Evolutionary conservation across 2,888 invertebrate species (phyloP), one percentile per base, ranked within the genome.

Genomic region (Polymixis lichenea): DNA sequence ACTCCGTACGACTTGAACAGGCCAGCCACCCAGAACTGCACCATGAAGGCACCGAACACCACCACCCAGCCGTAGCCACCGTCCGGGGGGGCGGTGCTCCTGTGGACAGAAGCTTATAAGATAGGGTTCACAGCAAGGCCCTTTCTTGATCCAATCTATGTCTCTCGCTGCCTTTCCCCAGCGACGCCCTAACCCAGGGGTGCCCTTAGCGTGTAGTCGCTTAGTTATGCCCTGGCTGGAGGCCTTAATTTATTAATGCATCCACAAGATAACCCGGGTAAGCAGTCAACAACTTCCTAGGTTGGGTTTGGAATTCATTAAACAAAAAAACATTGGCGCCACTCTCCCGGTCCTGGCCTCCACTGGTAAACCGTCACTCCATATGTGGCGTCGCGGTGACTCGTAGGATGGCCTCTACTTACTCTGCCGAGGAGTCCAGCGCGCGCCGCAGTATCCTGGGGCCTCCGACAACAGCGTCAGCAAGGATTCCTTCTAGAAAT

Each of bases 1-100:
- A 98, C 98, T 0, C 98, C 98, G 90, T 98, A 98, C 0, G 98
- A 98, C 92, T 98, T 98, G 89, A 98, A 98, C 77, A 98, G 96
- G 0, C 98, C 98, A 0, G 98, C 98, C 55, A 98, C 98, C 97
- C 98, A 98, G 93, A 98, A 98, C 91, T 98, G 98, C 53, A 98
- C 98, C 91, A 98, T 97, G 91, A 98, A 98, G 0, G 98, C 98
- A 0, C 98, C 98, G 84, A 97, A 97, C 2, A 98, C 98, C 49
- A 98, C 97, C 89, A 98, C 97, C 98, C 98, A 98, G 43, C 98
- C 98, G 91, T 98, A 98, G 0, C 98, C 98, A 2, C 98, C 98
- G 88, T 98, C 98, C 0, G 98, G 97, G 0, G 98, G 95, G 0
- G 90, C 87, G 25, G 92, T 89, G 78, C 92, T 94, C 73, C 91